A percentile compares a stretch with the other conserved stretches of the same genome.
Evolutionary conservation across 2,888 invertebrate species (phyloP).

Genomic region (Hipparchia sbordonii): DNA sequence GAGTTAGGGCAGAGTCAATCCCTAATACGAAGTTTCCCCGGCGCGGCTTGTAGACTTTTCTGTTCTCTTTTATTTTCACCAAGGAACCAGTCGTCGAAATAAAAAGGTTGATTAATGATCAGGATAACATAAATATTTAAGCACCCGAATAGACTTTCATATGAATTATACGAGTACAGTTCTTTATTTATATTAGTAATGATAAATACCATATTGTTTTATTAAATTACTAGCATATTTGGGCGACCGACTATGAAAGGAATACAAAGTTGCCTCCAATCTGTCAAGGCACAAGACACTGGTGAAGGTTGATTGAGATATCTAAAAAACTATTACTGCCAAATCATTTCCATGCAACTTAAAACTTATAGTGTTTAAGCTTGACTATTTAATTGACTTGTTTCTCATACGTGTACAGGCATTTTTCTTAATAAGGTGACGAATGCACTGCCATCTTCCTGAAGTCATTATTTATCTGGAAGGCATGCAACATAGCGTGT

Average conservation of each 20-base stretch:
- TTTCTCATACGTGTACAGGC: conserved; percentile 10
- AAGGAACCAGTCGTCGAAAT: background rate
- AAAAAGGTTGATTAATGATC: background rate
- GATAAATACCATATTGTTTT: conserved; percentile 3
- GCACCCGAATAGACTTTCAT: background rate
- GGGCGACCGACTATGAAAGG: conserved; percentile 36
- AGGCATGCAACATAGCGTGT: background rate
- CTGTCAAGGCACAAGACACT: conserved; percentile 18
- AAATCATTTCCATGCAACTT: conserved; percentile 7
- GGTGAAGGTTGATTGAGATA: conserved; percentile 19
- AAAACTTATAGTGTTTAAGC: conserved; percentile 1
- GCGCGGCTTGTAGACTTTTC: background rate
- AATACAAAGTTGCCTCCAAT: conserved; percentile 11
- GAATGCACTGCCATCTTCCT: conserved; percentile 1
- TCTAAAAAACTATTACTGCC: conserved; percentile 21
- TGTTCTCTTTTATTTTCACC: background rate
- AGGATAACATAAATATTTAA: background rate
- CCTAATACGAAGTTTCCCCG: background rate
- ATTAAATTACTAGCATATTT: conserved; percentile 10
- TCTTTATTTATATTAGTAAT: background rate
- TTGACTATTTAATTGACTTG: conserved; percentile 7
- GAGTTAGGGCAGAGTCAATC: no score
- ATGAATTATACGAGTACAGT: background rate
- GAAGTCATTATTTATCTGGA: background rate
- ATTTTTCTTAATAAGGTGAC: conserved; percentile 11